Evolutionary conservation across 2,888 invertebrate species (phyloP).

Genomic region (Cephalotes varians): DNA sequence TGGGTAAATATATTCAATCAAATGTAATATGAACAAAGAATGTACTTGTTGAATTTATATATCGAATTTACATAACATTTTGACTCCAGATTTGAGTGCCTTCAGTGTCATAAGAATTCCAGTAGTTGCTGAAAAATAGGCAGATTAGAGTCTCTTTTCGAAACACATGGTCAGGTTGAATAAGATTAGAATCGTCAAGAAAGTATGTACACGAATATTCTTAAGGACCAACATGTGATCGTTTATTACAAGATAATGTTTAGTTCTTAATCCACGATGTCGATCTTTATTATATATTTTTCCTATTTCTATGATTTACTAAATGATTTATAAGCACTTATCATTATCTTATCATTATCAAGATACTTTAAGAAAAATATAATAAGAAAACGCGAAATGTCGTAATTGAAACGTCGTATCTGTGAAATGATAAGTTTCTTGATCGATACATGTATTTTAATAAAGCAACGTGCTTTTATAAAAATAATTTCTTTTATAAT

Average conservation of each 20-base stretch:
- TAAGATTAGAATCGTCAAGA: no score
- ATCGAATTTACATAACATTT: no score
- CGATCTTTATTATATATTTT: not conserved
- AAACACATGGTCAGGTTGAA: no score
- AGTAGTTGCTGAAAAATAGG: no score
- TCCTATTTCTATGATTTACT: not conserved
- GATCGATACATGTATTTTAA: not conserved
- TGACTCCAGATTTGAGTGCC: no score
- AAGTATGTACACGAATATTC: not conserved
- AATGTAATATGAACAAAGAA: no score
- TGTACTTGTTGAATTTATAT: no score
- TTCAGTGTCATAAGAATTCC: no score
- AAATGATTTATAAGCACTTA: conserved; percentile 7
- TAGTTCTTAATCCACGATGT: not conserved
- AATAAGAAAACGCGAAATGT: not conserved
- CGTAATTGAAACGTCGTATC: not conserved
- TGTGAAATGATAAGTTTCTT: not conserved
- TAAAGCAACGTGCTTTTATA: not conserved
- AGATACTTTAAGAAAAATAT: not conserved
- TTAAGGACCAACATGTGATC: not conserved
- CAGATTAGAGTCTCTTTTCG: no score
- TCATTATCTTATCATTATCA: conserved; percentile 24
- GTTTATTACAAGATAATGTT: not conserved
- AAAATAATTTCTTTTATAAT: not conserved
- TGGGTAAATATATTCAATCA: no score